phyloP scores from a whole-genome alignment of 2,797 vertebrate species.

The Poeciliopsis presidionis region DNA sequence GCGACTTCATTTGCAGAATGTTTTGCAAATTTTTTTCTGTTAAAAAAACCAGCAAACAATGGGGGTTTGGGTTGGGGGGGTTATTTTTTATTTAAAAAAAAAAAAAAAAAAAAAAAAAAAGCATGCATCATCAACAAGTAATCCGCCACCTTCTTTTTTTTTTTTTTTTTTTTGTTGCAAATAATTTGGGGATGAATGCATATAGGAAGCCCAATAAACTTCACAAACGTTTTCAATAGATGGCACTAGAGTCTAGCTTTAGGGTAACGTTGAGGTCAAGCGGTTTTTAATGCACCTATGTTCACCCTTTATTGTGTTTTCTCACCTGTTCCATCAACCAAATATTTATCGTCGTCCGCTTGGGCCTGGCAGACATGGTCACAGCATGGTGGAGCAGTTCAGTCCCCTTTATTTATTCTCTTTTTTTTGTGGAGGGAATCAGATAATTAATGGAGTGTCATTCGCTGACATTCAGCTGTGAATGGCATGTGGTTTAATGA shows the following conservation, averaged over 20 bases:
- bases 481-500: constrained; percentile 32
- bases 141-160: constrained; percentile 2
- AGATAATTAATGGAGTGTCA: constrained; percentile 29
- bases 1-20: too few relatives aligned
- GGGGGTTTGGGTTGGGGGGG: not conserved
- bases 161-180: not conserved
- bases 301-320: constrained; percentile 53
- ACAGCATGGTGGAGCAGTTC: constrained; percentile 20
- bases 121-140: constrained; percentile 58
- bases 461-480: constrained; percentile 42
- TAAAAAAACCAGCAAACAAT: not conserved
- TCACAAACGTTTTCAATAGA: constrained; percentile 88
- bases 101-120: not conserved
- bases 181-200: not conserved
- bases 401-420: not conserved
- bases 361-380: constrained; percentile 27
- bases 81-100: not conserved
- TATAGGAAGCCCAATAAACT: not conserved
- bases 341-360: constrained; percentile 25
- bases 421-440: not conserved
- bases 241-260: constrained; percentile 93
- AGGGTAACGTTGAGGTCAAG: constrained; percentile 85
- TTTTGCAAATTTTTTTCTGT: too few relatives aligned
- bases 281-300: constrained; percentile 57
- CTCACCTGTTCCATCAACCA: constrained; percentile 6